Evolutionary conservation across 92 coral and sea anemone species (phyloP).

Genomic region (Zoanthus gigantus): DNA sequence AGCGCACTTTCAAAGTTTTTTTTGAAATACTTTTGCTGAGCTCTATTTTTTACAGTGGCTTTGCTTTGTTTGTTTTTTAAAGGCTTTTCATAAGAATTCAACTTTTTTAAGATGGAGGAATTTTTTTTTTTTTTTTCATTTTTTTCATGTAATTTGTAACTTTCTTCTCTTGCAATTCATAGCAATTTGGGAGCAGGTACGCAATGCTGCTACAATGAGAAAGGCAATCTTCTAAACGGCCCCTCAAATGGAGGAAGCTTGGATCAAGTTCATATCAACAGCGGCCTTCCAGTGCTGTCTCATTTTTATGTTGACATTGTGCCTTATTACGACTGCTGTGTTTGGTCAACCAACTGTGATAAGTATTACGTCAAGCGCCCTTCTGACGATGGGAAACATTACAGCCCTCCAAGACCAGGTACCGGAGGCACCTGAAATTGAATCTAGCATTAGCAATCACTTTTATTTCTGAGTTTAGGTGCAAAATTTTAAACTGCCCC

Average conservation of each 20-base stretch:
- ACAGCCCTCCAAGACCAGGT: constrained; percentile 88
- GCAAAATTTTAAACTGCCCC: too few relatives aligned
- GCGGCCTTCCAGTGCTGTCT: constrained; percentile 77
- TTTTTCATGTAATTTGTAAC: background rate
- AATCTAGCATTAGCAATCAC: too few relatives aligned
- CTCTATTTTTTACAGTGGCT: too few relatives aligned
- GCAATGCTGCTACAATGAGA: constrained; percentile 81
- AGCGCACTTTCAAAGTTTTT: too few relatives aligned
- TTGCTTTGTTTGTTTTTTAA: too few relatives aligned
- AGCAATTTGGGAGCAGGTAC: constrained; percentile 60
- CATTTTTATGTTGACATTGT: constrained; percentile 78
- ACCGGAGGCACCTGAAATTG: background rate
- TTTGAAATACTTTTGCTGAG: too few relatives aligned
- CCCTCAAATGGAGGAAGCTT: constrained; percentile 79
- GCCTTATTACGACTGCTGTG: constrained; percentile 83
- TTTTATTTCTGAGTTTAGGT: too few relatives aligned
- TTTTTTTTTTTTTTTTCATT: background rate
- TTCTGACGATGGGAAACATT: constrained; percentile 79
- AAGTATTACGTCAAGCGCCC: constrained; percentile 80
- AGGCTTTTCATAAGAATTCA: too few relatives aligned
- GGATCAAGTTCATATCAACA: constrained; percentile 74
- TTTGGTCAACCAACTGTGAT: constrained; percentile 61
- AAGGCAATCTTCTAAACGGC: constrained; percentile 79
- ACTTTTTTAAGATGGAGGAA: too few relatives aligned
- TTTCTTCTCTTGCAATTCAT: background rate